These are phyloP conservation scores for Eueides isabella DNA, from an alignment of 1,140 invertebrate genomes.

Conservation along the genomic window DNA sequence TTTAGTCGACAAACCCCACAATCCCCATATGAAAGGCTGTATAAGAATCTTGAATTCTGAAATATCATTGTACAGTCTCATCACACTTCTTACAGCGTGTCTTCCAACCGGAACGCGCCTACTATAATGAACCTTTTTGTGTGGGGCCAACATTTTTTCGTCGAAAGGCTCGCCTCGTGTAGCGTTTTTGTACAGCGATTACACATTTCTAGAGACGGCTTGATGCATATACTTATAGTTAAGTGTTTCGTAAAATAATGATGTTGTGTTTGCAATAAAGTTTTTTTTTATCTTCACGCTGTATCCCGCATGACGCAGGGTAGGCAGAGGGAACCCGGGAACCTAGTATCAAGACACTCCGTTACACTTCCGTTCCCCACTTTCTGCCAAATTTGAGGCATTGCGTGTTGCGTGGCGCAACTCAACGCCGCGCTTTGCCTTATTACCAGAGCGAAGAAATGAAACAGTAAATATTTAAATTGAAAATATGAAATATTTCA, in stretches of 20 bases:
- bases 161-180: background rate
- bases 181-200: constrained; percentile 9
- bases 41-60: background rate
- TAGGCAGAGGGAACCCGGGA: too few relatives aligned
- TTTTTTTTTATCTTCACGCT: too few relatives aligned
- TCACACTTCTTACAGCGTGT: constrained; percentile 14
- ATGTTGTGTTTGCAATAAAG: too few relatives aligned
- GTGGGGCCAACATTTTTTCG: constrained; percentile 22
- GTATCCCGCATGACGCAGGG: too few relatives aligned
- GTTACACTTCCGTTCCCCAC: too few relatives aligned
- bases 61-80: constrained; percentile 7
- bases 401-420: too few relatives aligned
- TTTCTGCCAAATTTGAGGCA: too few relatives aligned
- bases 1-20: background rate
- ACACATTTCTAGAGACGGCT: constrained; percentile 3
- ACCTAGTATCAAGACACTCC: too few relatives aligned
- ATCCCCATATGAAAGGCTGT: constrained; percentile 1
- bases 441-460: too few relatives aligned
- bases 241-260: background rate
- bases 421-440: too few relatives aligned
- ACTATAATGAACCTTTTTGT: constrained; percentile 26
- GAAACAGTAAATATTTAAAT: too few relatives aligned
- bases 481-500: too few relatives aligned
- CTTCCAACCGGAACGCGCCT: constrained; percentile 16
- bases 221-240: background rate